These are phyloP conservation scores for Euphysa ruthae DNA, from an alignment of 30 jellyfish, hydroid and myxozoan species.

Conservation along the genomic window DNA sequence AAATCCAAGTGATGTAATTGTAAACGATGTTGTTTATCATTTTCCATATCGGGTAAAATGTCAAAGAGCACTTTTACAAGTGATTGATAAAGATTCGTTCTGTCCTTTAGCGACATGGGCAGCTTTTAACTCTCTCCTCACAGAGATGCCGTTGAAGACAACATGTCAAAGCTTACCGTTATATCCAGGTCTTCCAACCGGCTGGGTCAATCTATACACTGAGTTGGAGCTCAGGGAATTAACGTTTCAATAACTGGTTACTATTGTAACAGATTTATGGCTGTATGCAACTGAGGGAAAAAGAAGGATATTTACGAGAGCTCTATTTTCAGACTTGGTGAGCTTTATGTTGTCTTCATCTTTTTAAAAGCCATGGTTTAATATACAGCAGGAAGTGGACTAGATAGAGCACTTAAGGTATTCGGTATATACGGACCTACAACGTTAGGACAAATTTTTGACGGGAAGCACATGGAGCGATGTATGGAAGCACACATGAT, in stretches of 20 bases:
- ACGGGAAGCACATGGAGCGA: background rate
- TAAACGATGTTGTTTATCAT: background rate
- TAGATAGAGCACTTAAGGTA: no score
- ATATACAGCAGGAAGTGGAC: no score
- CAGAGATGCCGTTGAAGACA: background rate
- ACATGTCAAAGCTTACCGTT: constrained; percentile 5
- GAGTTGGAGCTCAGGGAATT: background rate
- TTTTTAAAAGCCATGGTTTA: no score
- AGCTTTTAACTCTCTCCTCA: background rate
- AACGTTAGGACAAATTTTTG: background rate
- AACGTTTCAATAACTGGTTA: background rate
- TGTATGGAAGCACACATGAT: background rate
- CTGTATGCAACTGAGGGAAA: no score
- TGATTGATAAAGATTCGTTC: no score
- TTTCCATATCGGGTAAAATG: background rate
- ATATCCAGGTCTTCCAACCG: constrained; percentile 9
- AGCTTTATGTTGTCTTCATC: no score
- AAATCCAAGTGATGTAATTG: background rate
- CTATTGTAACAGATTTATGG: no score
- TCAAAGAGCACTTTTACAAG: background rate
- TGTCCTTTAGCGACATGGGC: constrained; percentile 5
- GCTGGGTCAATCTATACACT: background rate
- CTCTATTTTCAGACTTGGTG: no score
- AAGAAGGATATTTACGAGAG: no score
- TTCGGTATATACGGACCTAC: no score